Evolutionary conservation across 2,888 invertebrate species (phyloP).

Genomic region (Ceramica pisi): DNA sequence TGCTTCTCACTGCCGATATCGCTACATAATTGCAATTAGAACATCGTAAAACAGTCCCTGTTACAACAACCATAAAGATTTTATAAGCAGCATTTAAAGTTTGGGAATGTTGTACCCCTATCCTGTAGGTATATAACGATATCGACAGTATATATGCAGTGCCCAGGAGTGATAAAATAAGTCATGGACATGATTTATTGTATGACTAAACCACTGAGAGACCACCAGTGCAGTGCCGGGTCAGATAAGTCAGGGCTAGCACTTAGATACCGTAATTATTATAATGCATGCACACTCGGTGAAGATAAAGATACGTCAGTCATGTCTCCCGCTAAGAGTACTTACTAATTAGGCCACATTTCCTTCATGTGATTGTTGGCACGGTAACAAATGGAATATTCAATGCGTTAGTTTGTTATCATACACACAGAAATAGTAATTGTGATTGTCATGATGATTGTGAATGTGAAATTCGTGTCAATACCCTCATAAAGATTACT

Average conservation of each 20-base stretch:
- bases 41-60: constrained; percentile 67
- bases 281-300: constrained; percentile 30
- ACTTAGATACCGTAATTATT: constrained; percentile 38
- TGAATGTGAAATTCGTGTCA: neutral
- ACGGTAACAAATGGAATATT: constrained; percentile 6
- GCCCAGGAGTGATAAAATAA: constrained; percentile 66
- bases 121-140: constrained; percentile 77
- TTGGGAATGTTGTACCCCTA: constrained; percentile 74
- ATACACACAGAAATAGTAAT: neutral
- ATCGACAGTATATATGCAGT: constrained; percentile 74
- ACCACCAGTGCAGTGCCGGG: constrained; percentile 56
- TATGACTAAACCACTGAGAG: constrained; percentile 55
- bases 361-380: constrained; percentile 14
- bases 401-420: neutral
- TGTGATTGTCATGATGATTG: neutral
- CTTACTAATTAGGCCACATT: constrained; percentile 34
- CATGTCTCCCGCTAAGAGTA: constrained; percentile 27
- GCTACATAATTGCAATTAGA: constrained; percentile 27
- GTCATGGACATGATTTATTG: constrained; percentile 66
- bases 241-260: constrained; percentile 59
- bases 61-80: constrained; percentile 50
- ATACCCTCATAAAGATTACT: neutral
- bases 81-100: constrained; percentile 49
- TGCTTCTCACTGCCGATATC: constrained; percentile 73
- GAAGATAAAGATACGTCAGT: constrained; percentile 22